A percentile compares a stretch with the other conserved stretches of the same genome.
phyloP scores from a whole-genome alignment of 2,113 vertebrate genomes.

The Ammodytes marinus region DNA sequence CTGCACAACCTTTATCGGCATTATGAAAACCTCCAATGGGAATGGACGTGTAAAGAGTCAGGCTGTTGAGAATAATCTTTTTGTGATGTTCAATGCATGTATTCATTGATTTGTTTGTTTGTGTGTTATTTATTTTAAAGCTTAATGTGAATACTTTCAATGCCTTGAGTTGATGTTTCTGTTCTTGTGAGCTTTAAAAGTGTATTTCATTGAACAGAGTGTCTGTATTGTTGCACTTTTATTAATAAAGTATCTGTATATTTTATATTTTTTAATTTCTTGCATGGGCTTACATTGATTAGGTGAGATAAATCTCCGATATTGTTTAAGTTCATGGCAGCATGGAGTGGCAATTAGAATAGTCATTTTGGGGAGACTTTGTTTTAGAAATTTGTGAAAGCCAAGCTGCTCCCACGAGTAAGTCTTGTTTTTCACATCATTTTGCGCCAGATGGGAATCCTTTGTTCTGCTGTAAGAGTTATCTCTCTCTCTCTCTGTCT shows the following conservation, averaged over 20 bases:
- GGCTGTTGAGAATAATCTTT: neutral
- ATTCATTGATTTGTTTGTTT: neutral
- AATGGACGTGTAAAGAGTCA: neutral
- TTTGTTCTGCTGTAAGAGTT: too few relatives aligned
- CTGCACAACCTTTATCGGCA: neutral
- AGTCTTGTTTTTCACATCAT: too few relatives aligned
- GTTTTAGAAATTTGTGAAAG: too few relatives aligned
- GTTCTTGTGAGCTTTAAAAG: neutral
- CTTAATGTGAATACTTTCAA: neutral
- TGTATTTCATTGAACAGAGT: neutral
- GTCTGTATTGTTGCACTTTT: neutral
- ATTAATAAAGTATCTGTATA: slow-evolving; percentile 9
- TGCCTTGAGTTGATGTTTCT: neutral
- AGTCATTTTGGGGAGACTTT: too few relatives aligned
- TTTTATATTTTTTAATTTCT: neutral
- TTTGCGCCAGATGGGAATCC: too few relatives aligned
- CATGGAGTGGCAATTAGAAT: too few relatives aligned
- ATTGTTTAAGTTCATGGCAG: too few relatives aligned
- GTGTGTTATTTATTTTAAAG: neutral
- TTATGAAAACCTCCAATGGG: neutral
- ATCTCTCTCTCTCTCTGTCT: too few relatives aligned
- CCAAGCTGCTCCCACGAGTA: too few relatives aligned
- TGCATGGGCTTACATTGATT: too few relatives aligned
- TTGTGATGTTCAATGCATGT: neutral
- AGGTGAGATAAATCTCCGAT: too few relatives aligned